These are phyloP conservation scores for Leptoclinus maculatus DNA, from an alignment of 2,797 vertebrate species.

Conservation along the genomic window DNA sequence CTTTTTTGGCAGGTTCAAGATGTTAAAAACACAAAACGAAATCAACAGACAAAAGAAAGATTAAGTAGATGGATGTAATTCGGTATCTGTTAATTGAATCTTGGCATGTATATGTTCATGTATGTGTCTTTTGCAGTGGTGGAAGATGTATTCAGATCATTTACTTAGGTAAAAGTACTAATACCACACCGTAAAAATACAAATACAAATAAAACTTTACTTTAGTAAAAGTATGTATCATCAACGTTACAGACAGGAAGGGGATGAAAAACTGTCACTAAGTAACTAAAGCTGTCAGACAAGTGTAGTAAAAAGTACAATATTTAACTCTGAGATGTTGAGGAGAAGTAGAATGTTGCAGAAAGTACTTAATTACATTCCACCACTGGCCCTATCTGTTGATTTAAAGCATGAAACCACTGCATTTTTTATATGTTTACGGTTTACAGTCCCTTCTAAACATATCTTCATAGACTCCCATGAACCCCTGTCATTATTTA, in stretches of 20 bases:
- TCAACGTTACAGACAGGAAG: no score
- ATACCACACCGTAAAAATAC: neutral
- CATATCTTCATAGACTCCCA: neutral
- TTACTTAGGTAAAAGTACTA: neutral
- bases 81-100: slow-evolving; percentile 30
- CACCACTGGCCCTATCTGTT: neutral
- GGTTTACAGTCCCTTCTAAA: neutral
- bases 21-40: slow-evolving; percentile 24
- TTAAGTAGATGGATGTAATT: neutral
- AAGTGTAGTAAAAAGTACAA: no score
- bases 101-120: neutral
- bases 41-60: slow-evolving; percentile 7
- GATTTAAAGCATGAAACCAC: neutral
- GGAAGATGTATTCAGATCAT: neutral
- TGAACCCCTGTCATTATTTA: no score
- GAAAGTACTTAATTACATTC: neutral
- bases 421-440: slow-evolving; percentile 17
- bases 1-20: slow-evolving; percentile 15
- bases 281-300: no score
- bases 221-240: no score
- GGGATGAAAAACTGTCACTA: no score
- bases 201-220: neutral
- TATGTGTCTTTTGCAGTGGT: neutral
- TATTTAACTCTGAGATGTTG: no score
- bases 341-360: no score